Percentiles rank a stretch among this genome's conserved stretches.
phyloP scores from a whole-genome alignment of 2,888 invertebrate species.

The Temnothorax ravouxi region DNA sequence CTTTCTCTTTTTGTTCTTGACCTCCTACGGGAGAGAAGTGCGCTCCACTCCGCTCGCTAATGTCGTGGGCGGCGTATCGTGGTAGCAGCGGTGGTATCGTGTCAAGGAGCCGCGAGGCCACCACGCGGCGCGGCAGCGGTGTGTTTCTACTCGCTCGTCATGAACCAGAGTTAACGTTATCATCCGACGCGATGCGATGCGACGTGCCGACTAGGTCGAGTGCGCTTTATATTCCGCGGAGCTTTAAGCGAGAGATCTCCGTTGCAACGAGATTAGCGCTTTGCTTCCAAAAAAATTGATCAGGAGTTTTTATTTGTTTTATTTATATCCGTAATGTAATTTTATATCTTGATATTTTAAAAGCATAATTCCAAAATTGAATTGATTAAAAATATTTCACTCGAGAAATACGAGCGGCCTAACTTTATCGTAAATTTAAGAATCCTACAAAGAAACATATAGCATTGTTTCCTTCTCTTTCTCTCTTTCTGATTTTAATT shows the following conservation, averaged over 20 bases:
- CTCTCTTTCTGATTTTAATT: neutral
- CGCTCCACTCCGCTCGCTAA: constrained; percentile 53
- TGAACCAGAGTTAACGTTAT: constrained; percentile 24
- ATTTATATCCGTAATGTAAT: neutral
- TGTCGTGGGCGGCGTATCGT: constrained; percentile 67
- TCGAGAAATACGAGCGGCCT: neutral
- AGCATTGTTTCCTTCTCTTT: neutral
- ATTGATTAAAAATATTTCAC: neutral
- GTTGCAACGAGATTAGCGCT: neutral
- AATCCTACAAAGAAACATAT: neutral
- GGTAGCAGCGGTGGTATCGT: constrained; percentile 67
- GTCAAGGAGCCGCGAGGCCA: constrained; percentile 72
- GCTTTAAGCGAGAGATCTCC: neutral
- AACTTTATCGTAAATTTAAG: neutral
- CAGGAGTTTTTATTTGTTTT: neutral
- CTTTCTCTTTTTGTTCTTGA: constrained; percentile 54
- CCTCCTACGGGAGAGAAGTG: constrained; percentile 49
- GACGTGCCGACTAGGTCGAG: neutral
- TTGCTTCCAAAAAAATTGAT: neutral
- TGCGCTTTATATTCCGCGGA: neutral
- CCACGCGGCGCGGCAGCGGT: constrained; percentile 31
- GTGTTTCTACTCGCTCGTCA: constrained; percentile 48
- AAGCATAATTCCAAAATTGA: too few relatives aligned
- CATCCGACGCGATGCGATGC: constrained; percentile 6
- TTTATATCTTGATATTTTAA: neutral